Evolutionary conservation across 2,113 vertebrate genomes (phyloP).

Genomic region (Leptocoma aspasia): DNA sequence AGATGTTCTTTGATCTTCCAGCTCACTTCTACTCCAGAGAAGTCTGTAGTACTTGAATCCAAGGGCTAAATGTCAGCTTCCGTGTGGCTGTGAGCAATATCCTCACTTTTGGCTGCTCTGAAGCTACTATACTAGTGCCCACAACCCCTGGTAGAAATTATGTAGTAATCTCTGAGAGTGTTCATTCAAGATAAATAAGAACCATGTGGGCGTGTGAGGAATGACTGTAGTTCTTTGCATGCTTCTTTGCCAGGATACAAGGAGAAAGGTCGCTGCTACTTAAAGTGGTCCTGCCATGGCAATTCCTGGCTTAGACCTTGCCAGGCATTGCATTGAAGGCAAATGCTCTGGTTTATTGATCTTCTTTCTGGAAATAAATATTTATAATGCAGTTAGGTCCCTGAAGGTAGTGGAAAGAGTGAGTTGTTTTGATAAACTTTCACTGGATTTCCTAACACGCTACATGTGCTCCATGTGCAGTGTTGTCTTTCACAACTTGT

Average conservation of each 20-base stretch:
- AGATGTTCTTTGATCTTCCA: not conserved
- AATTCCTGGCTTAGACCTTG: not conserved
- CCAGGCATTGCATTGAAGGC: not conserved
- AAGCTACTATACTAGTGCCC: not conserved
- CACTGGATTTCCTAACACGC: not conserved
- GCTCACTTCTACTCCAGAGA: not conserved
- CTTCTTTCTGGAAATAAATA: not conserved
- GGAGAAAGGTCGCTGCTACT: not conserved
- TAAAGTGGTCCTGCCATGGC: not conserved
- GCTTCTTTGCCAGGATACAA: not conserved
- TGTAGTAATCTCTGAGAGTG: conserved; percentile 1
- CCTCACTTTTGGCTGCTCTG: not conserved
- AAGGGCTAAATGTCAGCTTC: not conserved
- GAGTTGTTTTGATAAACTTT: conserved; percentile 4
- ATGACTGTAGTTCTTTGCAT: not conserved
- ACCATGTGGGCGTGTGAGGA: not conserved
- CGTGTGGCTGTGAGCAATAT: not conserved
- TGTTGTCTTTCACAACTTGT: not conserved
- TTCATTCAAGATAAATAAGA: conserved; percentile 54
- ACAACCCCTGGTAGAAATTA: conserved; percentile 21
- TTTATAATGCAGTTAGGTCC: not conserved
- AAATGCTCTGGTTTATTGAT: not conserved
- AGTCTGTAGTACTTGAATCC: not conserved
- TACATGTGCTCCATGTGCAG: not conserved
- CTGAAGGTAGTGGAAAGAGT: not conserved